Conservation (phyloP, 2,888 invertebrate genomes). For the Meganola albula region DNA sequence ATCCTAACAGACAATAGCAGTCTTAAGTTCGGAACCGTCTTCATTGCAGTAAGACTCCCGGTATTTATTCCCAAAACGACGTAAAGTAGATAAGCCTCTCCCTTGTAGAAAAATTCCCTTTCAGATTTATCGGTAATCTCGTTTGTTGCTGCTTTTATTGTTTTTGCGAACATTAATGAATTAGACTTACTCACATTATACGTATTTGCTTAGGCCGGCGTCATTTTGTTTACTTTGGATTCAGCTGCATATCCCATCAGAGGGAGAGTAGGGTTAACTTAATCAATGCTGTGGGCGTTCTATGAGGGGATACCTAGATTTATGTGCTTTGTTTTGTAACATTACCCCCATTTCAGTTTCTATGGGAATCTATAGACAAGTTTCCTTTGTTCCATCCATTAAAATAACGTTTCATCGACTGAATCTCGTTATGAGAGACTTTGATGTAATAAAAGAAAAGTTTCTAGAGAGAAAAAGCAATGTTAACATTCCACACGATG, state of each 20-base stretch:
- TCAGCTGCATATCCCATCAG: conserved; percentile 50
- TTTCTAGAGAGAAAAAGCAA: conserved; percentile 45
- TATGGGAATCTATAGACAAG: conserved; percentile 28
- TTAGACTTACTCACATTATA: conserved; percentile 58
- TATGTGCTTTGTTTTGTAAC: conserved; percentile 48
- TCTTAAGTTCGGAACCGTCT: conserved; percentile 55
- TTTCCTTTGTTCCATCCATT: conserved; percentile 34
- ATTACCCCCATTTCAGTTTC: conserved; percentile 35
- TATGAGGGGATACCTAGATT: conserved; percentile 58
- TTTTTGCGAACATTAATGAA: conserved; percentile 62
- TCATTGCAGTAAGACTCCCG: conserved; percentile 53
- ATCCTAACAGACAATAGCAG: conserved; percentile 62
- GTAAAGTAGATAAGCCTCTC: conserved; percentile 62
- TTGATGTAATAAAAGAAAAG: conserved; percentile 58
- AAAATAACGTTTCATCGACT: conserved; percentile 36
- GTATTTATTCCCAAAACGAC: conserved; percentile 65
- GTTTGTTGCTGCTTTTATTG: conserved; percentile 65
- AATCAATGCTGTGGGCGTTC: conserved; percentile 61
- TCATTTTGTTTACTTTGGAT: conserved; percentile 61
- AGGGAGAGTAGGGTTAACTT: conserved; percentile 54
- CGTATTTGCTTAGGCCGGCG: conserved; percentile 58
- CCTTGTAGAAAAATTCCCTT: conserved; percentile 60
- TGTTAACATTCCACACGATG: conserved; percentile 56
- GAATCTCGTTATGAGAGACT: conserved; percentile 49
- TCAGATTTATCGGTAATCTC: conserved; percentile 65